Conservation (phyloP, 2,888 invertebrate species). For the Podotricha telesiphe region DNA sequence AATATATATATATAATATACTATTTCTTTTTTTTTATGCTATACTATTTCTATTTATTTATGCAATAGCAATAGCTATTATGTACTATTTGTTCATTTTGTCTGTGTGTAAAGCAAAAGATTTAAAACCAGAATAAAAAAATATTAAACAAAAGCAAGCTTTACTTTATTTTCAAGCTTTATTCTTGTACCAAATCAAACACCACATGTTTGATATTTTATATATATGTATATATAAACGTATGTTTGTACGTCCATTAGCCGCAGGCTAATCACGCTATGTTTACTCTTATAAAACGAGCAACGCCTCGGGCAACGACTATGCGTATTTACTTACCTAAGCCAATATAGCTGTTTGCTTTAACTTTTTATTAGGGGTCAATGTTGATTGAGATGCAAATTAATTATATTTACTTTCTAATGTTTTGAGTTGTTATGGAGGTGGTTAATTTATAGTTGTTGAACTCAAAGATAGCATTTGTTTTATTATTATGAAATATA, state of each 20-base stretch:
- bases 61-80: no score
- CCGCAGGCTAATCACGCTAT: conserved; percentile 75
- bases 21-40: no score
- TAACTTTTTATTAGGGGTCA: conserved; percentile 59
- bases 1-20: no score
- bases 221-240: neutral
- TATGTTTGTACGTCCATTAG: conserved; percentile 53
- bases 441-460: no score
- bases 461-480: no score
- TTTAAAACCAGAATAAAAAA: no score
- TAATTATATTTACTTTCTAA: neutral
- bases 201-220: conserved; percentile 51
- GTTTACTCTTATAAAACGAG: conserved; percentile 57
- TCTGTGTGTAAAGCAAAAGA: no score
- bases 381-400: conserved; percentile 30
- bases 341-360: conserved; percentile 68
- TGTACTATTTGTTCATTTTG: no score
- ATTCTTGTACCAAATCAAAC: conserved; percentile 48
- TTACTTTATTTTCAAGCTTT: no score
- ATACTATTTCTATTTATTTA: no score
- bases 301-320: conserved; percentile 53
- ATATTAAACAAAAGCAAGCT: no score
- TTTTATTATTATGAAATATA: no score
- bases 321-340: conserved; percentile 65
- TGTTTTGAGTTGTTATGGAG: neutral